Conservation (phyloP, 2,888 invertebrate genomes). For the Graphium colonna region DNA sequence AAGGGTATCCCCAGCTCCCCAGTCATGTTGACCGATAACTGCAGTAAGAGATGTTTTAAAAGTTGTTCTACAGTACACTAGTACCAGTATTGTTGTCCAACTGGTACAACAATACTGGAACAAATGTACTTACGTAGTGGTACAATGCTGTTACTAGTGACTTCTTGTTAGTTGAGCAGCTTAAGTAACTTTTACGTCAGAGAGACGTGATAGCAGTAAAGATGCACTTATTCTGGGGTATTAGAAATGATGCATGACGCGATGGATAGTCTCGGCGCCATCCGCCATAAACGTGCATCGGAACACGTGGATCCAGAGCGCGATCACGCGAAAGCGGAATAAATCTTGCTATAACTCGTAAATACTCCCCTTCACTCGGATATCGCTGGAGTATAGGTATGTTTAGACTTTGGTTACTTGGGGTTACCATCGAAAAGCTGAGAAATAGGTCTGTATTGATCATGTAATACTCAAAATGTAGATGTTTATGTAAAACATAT, state of each 20-base stretch:
- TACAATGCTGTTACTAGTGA: no score
- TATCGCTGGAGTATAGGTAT: not conserved
- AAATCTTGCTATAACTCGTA: slow-evolving; percentile 14
- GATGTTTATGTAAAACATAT: slow-evolving; percentile 27
- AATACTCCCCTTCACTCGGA: slow-evolving; percentile 5
- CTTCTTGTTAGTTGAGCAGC: no score
- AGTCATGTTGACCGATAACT: no score
- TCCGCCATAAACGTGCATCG: not conserved
- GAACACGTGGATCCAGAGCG: not conserved
- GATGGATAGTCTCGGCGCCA: not conserved
- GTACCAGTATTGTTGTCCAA: no score
- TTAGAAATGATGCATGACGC: not conserved
- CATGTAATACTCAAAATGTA: slow-evolving; percentile 17
- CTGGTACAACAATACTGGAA: no score
- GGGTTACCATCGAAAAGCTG: not conserved
- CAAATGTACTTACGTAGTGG: no score
- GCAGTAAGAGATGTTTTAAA: no score
- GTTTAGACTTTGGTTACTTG: not conserved
- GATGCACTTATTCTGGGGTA: no score
- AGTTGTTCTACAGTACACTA: no score
- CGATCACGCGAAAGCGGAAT: slow-evolving; percentile 11
- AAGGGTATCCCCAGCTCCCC: no score
- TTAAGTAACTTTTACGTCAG: no score
- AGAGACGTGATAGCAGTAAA: no score
- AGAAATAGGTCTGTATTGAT: not conserved